A percentile compares a stretch with the other conserved stretches of the same genome.
phyloP scores from a whole-genome alignment of 2,797 vertebrate species.

The Aulostomus chinensis region DNA sequence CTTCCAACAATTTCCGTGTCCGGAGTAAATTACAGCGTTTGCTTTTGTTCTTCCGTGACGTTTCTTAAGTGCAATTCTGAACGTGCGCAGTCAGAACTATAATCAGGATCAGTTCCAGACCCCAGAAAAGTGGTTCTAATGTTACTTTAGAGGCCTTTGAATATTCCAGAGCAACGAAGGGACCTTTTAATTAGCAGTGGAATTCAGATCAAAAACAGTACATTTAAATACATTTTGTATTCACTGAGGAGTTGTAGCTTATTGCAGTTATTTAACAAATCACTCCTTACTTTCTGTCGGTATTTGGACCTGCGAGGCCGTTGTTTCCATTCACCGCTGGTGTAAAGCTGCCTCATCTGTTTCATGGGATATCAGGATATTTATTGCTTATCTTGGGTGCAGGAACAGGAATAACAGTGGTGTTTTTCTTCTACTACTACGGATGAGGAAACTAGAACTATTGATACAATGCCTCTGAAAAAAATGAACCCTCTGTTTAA shows the following conservation, averaged over 20 bases:
- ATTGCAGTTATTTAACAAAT: slow-evolving; percentile 21
- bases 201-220: too few species aligned
- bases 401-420: neutral
- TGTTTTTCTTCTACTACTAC: neutral
- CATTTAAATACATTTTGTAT: neutral
- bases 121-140: too few species aligned
- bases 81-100: too few species aligned
- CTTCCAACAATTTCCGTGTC: slow-evolving; percentile 12
- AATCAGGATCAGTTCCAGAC: too few species aligned
- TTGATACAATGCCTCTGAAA: neutral
- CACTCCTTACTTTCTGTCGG: neutral
- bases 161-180: neutral
- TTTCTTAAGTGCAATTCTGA: too few species aligned
- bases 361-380: slow-evolving; percentile 32
- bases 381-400: slow-evolving; percentile 25
- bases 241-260: slow-evolving; percentile 35
- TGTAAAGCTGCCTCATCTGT: slow-evolving; percentile 14
- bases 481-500: too few species aligned
- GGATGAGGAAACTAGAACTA: neutral
- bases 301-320: slow-evolving; percentile 3
- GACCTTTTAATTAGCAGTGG: too few species aligned
- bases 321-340: slow-evolving; percentile 41
- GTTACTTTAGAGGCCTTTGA: neutral
- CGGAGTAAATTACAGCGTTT: slow-evolving; percentile 21
- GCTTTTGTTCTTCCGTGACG: slow-evolving; percentile 10